Conservation (phyloP, 2,797 vertebrate species). For the Bucorvus abyssinicus region DNA sequence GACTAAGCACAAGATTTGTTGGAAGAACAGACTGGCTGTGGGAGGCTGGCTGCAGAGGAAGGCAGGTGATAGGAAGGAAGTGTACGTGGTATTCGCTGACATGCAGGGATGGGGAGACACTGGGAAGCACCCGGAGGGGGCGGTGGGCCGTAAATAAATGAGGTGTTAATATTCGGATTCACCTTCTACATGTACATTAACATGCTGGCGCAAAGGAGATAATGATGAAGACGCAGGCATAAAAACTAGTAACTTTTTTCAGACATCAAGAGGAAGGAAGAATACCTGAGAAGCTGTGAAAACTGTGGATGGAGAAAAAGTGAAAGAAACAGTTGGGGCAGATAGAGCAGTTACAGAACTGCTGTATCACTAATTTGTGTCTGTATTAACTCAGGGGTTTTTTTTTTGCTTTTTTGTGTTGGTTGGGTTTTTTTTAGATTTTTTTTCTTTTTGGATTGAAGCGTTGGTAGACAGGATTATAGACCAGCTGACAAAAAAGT, state of each 20-base stretch:
- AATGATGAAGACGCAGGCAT: background rate
- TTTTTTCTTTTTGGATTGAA: background rate
- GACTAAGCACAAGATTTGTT: background rate
- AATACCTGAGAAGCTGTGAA: background rate
- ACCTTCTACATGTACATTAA: no score
- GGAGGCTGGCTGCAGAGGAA: conserved; percentile 32
- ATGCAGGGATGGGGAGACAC: background rate
- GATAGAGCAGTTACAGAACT: background rate
- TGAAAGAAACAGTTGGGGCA: background rate
- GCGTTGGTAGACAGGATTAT: background rate
- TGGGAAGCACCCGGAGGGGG: background rate
- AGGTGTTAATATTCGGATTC: no score
- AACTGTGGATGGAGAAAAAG: background rate
- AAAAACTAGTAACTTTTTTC: background rate
- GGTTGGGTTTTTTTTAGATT: background rate
- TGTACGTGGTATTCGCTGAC: background rate
- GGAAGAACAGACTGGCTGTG: conserved; percentile 52
- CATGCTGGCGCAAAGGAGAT: background rate
- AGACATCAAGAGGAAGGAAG: background rate
- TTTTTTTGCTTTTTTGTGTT: background rate
- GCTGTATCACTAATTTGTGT: background rate
- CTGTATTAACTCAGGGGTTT: background rate
- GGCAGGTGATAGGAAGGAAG: conserved; percentile 4
- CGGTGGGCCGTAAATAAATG: background rate
- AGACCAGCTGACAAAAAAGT: background rate